Evolutionary conservation across 2,888 invertebrate species (phyloP), one percentile per base, ranked within the genome.

Genomic region (Thymelicus sylvestris): DNA sequence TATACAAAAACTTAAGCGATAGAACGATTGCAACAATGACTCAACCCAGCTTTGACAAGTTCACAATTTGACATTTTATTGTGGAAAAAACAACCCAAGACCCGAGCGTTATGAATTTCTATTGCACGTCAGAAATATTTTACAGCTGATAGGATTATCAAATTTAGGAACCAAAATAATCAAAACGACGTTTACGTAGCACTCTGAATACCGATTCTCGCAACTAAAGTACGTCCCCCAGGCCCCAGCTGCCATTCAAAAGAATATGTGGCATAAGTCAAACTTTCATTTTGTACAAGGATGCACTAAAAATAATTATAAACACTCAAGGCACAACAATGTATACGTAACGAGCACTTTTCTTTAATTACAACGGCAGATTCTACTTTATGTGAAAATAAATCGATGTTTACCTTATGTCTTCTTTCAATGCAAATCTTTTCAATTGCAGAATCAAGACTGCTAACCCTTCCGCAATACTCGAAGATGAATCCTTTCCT

Each of bases 351-450:
- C 78, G 82, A 82, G 76, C 75, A 82, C 75, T 81, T 81, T 77
- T 81, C 77, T 82, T 80, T 77, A 82, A 77, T 85, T 88, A 84
- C 79, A 82, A 79, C 77, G 80, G 81, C 86, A 82, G 87, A 89
- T 90, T 86, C 85, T 87, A 86, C 84, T 87, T 83, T 83, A 86
- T 78, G 83, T 86, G 83, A 91, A 92, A 92, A 93, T 91, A 91
- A 94, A 94, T 93, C 93, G 93, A 94, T 94, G 94, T 94, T 94
- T 94, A 94, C 94, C 94, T 94, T 94, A 93, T 88, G 93, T 93
- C 93, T 93, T 86, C 90, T 90, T 86, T 90, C 87, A 93, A 89
- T 89, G 92, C 92, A 92, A 92, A 92, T 78, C 91, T 92, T 91
- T 93, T 92, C 92, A 91, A 85, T 92, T 90, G 93, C 90, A 92